A percentile compares a stretch with the other conserved stretches of the same genome.
Conservation (phyloP, 2,113 vertebrate genomes). For the Macrotis lagotis region DNA sequence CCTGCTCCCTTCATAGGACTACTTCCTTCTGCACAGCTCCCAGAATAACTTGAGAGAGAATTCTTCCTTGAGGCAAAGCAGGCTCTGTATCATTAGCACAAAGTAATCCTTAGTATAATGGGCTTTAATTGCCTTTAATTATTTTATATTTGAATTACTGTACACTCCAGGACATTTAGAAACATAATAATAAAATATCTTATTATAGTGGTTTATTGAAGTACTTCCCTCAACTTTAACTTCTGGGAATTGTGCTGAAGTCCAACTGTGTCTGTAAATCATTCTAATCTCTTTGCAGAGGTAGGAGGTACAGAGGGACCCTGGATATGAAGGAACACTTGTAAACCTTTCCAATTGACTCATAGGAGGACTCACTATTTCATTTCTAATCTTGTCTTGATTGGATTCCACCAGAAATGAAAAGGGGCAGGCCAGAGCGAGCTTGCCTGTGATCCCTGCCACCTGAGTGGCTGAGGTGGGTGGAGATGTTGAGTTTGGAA, state of each 20-base stretch:
- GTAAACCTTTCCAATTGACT: conserved; percentile 70
- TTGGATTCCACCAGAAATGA: conserved; percentile 56
- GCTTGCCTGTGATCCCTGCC: background rate
- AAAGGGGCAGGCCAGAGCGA: background rate
- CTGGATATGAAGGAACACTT: conserved; percentile 49
- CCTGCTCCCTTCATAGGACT: background rate
- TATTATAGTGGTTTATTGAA: conserved; percentile 78
- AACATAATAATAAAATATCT: conserved; percentile 82
- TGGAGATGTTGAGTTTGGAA: background rate
- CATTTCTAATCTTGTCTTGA: conserved; percentile 38
- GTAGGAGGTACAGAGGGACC: conserved; percentile 55
- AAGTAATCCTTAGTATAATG: conserved; percentile 80
- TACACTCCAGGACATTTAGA: conserved; percentile 81
- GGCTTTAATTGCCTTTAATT: conserved; percentile 83
- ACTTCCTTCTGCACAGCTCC: conserved; percentile 54
- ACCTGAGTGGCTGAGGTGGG: background rate
- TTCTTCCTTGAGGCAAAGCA: conserved; percentile 68
- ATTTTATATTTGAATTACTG: conserved; percentile 82
- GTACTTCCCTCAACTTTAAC: conserved; percentile 62
- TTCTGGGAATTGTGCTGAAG: conserved; percentile 76
- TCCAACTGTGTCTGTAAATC: conserved; percentile 75
- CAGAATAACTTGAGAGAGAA: conserved; percentile 67
- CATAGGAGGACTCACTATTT: conserved; percentile 36
- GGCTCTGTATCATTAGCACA: conserved; percentile 76
- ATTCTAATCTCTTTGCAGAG: conserved; percentile 57